These are phyloP conservation scores for Capitulum mitella DNA, from an alignment of 2,888 invertebrate species.

Conservation along the genomic window DNA sequence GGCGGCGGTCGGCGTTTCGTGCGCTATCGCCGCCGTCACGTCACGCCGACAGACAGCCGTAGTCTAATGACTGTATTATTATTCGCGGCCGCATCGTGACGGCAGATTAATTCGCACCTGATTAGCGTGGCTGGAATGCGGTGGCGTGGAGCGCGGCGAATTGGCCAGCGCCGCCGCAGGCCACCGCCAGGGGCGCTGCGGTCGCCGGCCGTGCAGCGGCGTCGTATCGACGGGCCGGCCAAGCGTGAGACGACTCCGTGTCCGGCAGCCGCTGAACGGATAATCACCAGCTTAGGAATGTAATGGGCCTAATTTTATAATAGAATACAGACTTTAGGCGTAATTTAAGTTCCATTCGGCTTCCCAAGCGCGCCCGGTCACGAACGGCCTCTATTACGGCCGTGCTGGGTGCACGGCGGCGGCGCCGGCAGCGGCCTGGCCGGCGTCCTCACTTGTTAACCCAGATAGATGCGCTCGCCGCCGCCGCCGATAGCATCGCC, in stretches of 20 bases:
- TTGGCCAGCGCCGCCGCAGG: neutral
- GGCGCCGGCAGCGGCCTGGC: neutral
- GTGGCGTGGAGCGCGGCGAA: neutral
- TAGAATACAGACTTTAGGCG: slow-evolving; percentile 17
- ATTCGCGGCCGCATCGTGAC: slow-evolving; percentile 16
- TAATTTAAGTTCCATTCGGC: slow-evolving; percentile 17
- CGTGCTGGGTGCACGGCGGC: neutral
- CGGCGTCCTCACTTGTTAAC: neutral
- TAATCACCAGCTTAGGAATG: neutral
- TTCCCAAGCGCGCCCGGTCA: slow-evolving; percentile 8
- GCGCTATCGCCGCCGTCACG: neutral
- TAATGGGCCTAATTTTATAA: slow-evolving; percentile 16
- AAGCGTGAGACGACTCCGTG: slow-evolving; percentile 8
- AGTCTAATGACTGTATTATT: slow-evolving; percentile 9
- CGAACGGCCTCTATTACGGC: neutral
- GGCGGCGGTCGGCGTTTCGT: neutral
- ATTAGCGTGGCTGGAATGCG: slow-evolving; percentile 14
- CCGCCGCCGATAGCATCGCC: neutral
- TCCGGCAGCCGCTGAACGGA: slow-evolving; percentile 11
- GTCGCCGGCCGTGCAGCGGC: neutral
- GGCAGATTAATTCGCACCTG: slow-evolving; percentile 19
- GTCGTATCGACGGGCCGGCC: neutral
- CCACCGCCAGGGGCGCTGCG: slow-evolving; percentile 2
- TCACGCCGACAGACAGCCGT: neutral
- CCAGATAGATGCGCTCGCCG: neutral